phyloP scores from a whole-genome alignment of 2,797 vertebrate genomes.

The Hirundo rustica region DNA sequence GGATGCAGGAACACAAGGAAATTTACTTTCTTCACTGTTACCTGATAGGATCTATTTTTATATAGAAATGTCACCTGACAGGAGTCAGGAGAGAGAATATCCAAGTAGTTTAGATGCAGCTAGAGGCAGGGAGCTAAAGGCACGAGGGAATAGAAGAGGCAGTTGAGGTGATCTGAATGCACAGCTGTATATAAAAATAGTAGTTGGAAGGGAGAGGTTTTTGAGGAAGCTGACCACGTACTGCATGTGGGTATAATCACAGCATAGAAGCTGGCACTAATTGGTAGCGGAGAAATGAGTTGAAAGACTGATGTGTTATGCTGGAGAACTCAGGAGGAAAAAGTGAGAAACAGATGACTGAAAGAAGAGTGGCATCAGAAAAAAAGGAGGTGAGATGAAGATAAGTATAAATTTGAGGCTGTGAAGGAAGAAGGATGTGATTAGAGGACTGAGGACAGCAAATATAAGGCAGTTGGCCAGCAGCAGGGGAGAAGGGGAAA shows the following conservation, averaged over 20 bases:
- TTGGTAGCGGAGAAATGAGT: background rate
- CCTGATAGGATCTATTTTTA: constrained; percentile 28
- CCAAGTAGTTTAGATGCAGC: background rate
- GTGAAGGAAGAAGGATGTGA: background rate
- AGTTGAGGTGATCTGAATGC: background rate
- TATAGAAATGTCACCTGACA: background rate
- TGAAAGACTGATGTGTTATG: background rate
- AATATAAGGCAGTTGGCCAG: background rate
- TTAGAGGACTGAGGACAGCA: background rate
- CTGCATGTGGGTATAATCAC: background rate
- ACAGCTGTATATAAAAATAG: constrained; percentile 17
- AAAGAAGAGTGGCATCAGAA: background rate
- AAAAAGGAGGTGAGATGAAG: background rate
- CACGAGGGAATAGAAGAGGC: background rate
- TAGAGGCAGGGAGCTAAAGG: background rate
- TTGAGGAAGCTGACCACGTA: background rate
- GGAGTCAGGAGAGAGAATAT: background rate
- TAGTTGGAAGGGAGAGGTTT: background rate
- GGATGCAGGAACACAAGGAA: background rate
- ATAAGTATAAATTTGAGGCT: background rate
- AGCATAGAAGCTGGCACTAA: background rate
- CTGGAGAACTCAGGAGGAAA: background rate
- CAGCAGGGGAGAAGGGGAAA: background rate
- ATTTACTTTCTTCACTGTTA: background rate
- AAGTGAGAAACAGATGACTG: background rate